Evolutionary conservation across 2,797 vertebrate genomes (phyloP).

Genomic region (Alcedo atthis): DNA sequence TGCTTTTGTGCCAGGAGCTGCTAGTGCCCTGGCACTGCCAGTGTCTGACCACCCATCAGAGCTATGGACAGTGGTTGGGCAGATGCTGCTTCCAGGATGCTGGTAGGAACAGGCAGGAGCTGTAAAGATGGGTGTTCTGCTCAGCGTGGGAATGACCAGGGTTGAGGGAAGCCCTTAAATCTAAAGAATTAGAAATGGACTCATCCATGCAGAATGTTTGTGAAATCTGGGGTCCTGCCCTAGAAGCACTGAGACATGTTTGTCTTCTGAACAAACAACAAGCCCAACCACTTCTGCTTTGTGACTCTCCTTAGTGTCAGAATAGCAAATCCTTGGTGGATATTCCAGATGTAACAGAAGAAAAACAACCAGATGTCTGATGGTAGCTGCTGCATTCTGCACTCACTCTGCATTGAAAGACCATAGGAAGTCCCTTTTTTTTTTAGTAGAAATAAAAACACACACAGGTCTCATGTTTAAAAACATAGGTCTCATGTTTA

Average conservation of each 20-base stretch:
- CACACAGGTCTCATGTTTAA: not conserved
- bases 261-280: not conserved
- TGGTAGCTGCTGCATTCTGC: not conserved
- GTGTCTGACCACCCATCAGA: not conserved
- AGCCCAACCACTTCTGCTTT: not conserved
- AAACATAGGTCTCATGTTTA: not conserved
- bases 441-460: not conserved
- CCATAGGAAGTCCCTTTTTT: not conserved
- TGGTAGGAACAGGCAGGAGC: not conserved
- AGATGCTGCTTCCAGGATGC: not conserved
- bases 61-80: not conserved
- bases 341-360: not conserved
- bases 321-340: not conserved
- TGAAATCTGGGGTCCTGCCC: not conserved
- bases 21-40: fast-evolving
- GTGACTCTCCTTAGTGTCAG: not conserved
- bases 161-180: not conserved
- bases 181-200: not conserved
- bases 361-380: not conserved
- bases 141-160: not conserved
- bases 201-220: not conserved
- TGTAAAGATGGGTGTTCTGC: not conserved
- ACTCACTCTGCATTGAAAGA: not conserved
- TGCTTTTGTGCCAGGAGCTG: not conserved
- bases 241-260: not conserved